These are phyloP conservation scores for Nipponacmea schrenckii DNA, from an alignment of 2,888 invertebrate genomes.

Conservation along the genomic window DNA sequence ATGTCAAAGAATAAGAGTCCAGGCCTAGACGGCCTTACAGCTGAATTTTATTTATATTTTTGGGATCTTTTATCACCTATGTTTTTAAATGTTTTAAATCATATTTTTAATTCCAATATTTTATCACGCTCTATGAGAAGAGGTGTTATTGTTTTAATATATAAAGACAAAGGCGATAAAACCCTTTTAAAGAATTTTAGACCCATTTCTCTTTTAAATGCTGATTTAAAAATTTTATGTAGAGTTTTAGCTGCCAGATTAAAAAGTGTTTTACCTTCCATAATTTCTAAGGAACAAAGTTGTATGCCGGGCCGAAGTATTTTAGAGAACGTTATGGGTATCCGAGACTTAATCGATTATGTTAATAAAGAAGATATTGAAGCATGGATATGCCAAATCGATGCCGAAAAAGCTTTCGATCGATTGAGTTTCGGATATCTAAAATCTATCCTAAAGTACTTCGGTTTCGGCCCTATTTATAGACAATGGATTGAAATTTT, in stretches of 20 bases:
- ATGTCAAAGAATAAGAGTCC: constrained; percentile 32
- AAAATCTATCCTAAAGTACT: too few species aligned
- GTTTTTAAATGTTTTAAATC: constrained; percentile 19
- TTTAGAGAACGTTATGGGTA: constrained; percentile 37
- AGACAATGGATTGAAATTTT: too few species aligned
- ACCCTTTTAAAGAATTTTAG: constrained; percentile 33
- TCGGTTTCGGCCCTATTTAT: too few species aligned
- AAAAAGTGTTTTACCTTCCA: constrained; percentile 23
- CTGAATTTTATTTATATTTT: constrained; percentile 32
- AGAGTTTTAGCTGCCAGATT: constrained; percentile 35
- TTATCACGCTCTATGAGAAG: constrained; percentile 22
- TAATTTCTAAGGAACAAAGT: constrained; percentile 37
- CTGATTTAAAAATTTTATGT: constrained; percentile 38
- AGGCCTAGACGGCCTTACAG: constrained; percentile 35
- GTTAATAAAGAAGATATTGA: constrained; percentile 34
- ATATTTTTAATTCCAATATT: constrained; percentile 18
- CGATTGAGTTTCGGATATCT: too few species aligned
- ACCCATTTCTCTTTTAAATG: constrained; percentile 39
- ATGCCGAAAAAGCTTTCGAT: too few species aligned
- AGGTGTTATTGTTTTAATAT: constrained; percentile 28
- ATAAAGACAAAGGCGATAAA: constrained; percentile 32
- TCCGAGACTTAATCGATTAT: constrained; percentile 36
- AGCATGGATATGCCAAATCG: too few species aligned
- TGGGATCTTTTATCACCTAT: constrained; percentile 23
- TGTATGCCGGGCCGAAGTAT: constrained; percentile 34